phyloP scores from a whole-genome alignment of 2,113 vertebrate species.

The Ornithorhynchus anatinus region DNA sequence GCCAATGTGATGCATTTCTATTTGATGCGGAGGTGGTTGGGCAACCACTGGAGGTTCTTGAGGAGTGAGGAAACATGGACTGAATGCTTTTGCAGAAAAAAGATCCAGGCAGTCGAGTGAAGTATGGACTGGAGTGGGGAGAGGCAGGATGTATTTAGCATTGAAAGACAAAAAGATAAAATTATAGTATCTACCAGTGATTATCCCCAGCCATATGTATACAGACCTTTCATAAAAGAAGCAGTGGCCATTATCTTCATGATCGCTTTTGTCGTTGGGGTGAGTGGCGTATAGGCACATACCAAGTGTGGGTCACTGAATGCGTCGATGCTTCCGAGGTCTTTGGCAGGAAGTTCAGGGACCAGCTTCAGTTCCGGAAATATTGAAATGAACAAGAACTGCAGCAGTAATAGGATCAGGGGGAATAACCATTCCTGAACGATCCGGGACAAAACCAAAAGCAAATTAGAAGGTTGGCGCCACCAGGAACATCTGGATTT shows the following conservation, averaged over 20 bases:
- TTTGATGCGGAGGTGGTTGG: no score
- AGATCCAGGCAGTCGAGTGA: no score
- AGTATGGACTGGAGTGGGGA: no score
- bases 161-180: no score
- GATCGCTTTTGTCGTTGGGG: constrained; percentile 70
- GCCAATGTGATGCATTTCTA: no score
- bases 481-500: no score
- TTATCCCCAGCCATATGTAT: background rate
- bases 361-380: rapidly evolving
- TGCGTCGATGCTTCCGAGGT: constrained; percentile 42
- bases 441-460: no score
- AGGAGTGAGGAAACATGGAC: no score
- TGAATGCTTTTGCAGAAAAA: no score
- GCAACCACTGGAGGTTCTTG: no score
- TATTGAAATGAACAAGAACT: rapidly evolving
- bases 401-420: constrained; percentile 48
- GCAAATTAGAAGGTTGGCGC: background rate
- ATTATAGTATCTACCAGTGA: background rate
- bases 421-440: constrained; percentile 78
- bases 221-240: constrained; percentile 33
- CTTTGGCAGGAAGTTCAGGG: background rate
- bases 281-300: constrained; percentile 73
- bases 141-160: no score
- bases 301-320: background rate
- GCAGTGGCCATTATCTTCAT: constrained; percentile 79